A percentile compares a stretch with the other conserved stretches of the same genome.
phyloP scores from a whole-genome alignment of 2,797 vertebrate genomes.

The Protonibea diacanthus region DNA sequence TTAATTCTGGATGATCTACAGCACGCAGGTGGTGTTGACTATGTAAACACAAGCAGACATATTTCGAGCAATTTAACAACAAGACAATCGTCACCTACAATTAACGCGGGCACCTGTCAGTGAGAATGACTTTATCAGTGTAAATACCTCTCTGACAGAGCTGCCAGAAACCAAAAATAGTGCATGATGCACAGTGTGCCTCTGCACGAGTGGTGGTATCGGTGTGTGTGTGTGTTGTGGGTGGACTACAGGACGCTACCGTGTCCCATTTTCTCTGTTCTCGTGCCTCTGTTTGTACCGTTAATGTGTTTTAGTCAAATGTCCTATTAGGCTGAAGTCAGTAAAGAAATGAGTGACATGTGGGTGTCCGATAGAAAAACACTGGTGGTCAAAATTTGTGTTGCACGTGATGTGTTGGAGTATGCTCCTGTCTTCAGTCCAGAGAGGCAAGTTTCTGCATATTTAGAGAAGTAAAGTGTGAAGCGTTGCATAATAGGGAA shows the following conservation, averaged over 20 bases:
- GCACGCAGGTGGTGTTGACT: not conserved
- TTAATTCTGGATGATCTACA: not conserved
- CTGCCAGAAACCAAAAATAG: slow-evolving; percentile 65
- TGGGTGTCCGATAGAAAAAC: not conserved
- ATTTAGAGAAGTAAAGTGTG: slow-evolving; percentile 15
- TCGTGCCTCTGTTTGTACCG: not conserved
- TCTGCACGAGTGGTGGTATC: slow-evolving; percentile 39
- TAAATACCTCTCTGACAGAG: slow-evolving; percentile 51
- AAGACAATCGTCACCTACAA: slow-evolving; percentile 31
- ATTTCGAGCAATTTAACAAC: slow-evolving; percentile 29
- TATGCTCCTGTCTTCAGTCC: not conserved
- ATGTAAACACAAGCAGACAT: not conserved
- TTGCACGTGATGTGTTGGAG: not conserved
- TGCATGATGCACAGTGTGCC: slow-evolving; percentile 43
- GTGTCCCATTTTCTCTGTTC: slow-evolving; percentile 22
- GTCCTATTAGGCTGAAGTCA: not conserved
- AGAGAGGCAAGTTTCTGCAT: slow-evolving; percentile 14
- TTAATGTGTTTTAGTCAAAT: not conserved
- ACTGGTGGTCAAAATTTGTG: not conserved
- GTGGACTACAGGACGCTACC: slow-evolving; percentile 22
- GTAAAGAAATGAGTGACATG: not conserved
- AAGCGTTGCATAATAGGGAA: slow-evolving; percentile 46
- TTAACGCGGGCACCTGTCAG: slow-evolving; percentile 44
- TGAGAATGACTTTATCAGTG: slow-evolving; percentile 49
- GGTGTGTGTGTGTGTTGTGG: slow-evolving; percentile 30